Evolutionary conservation across 2,888 invertebrate genomes (phyloP).

Genomic region (Ferrisia virgata): DNA sequence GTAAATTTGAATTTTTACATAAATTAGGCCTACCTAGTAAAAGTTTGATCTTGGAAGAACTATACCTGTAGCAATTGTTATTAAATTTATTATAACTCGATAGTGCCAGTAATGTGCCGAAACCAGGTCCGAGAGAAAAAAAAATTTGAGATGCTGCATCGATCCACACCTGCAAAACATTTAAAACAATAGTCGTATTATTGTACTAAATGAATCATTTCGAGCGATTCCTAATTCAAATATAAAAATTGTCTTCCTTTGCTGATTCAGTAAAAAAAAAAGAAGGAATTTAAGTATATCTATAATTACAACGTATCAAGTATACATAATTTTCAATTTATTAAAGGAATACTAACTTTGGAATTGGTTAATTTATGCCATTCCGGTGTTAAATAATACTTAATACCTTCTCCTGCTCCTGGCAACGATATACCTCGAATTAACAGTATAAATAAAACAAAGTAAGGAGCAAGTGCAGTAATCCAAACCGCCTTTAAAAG

Average conservation of each 20-base stretch:
- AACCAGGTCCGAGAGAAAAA: constrained; percentile 89
- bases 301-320: no score
- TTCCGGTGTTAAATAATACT: constrained; percentile 83
- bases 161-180: constrained; percentile 72
- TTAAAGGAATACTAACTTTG: constrained; percentile 65
- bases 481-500: constrained; percentile 81
- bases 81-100: constrained; percentile 93
- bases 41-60: no score
- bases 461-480: constrained; percentile 88
- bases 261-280: no score
- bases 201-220: no score
- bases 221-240: no score
- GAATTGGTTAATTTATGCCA: constrained; percentile 79
- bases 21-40: no score
- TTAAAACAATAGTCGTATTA: no score
- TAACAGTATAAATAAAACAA: constrained; percentile 80
- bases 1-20: no score
- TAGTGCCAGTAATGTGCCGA: constrained; percentile 82
- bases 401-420: constrained; percentile 79
- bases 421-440: constrained; percentile 80
- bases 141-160: constrained; percentile 93
- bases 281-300: no score
- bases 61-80: constrained; percentile 76
- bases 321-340: neutral
- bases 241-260: no score